Base-by-base conservation (phyloP, 2,888 invertebrate genomes). In the Plagodis dolabraria region DNA sequence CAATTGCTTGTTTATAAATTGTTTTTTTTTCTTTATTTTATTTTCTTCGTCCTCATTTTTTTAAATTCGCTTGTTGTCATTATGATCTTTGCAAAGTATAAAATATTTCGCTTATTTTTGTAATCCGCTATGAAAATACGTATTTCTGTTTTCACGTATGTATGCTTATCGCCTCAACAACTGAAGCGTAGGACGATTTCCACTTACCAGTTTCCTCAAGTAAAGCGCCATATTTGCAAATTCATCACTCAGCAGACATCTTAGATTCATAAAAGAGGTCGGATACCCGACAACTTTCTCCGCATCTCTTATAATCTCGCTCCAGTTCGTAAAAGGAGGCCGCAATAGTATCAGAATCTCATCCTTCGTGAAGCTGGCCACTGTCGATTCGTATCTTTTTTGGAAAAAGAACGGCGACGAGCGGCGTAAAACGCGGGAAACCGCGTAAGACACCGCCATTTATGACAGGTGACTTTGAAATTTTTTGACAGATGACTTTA, bases 191-290 rank as follows among this genome's bases (percentile, higher is more conserved):
- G 49, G 10, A 44, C 22, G 9, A 38, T 34, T n/a, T 7, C 33
- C 10, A 86, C 93, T 90, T 56, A 93, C 93, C 89, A 93, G 74
- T 80, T 93, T 93, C 63, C 92, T 79, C 60, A 93, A 83, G 80
- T 93, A 93, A 40, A 92, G 77, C 44, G 93, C 93, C 84, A 94
- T 83, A 79, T 94, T 94, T 46, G 93, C 94, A 71, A 94, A 94
- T 79, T 94, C 94, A 76, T 94, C 94, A 79, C 94, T 94, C 73
- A 94, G 78, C 63, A 94, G 80, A 79, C 94, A 94, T 78, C 94
- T 82, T 71, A 94, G 78, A 80, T 93, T 93, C 92, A 93, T 93
- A 74, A 93, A 94, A 66, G 94, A 94, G 68, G 94, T 94, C 70
- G 94, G 94, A 86, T 94, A 89, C 50, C 93, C 92, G 48, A 93